These are phyloP conservation scores for Coccyzus lansbergi DNA, from an alignment of 2,797 vertebrate species.

Conservation along the genomic window DNA sequence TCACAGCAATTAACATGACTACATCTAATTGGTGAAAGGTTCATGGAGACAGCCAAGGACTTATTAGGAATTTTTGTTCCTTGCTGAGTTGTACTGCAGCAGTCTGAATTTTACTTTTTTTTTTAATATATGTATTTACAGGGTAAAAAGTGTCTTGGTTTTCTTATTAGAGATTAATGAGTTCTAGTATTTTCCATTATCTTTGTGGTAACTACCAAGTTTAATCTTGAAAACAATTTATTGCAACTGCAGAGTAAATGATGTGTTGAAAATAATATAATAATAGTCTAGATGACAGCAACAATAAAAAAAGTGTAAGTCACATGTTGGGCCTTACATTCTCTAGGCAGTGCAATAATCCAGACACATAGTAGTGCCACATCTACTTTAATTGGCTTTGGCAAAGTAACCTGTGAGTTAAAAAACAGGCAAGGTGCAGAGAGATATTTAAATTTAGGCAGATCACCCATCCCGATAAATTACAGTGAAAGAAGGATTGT, in stretches of 20 bases:
- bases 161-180: constrained; percentile 56
- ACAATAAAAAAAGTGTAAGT: constrained; percentile 21
- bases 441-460: constrained; percentile 4
- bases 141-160: neutral
- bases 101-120: neutral
- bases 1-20: constrained; percentile 58
- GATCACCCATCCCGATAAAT: neutral
- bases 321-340: neutral
- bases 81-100: constrained; percentile 18
- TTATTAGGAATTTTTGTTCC: constrained; percentile 34
- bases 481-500: neutral
- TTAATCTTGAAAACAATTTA: constrained; percentile 76
- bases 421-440: constrained; percentile 29
- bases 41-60: constrained; percentile 23
- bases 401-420: constrained; percentile 21
- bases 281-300: constrained; percentile 39
- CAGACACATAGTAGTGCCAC: neutral
- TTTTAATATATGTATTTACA: constrained; percentile 34
- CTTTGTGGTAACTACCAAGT: constrained; percentile 63
- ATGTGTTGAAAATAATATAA: constrained; percentile 74
- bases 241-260: constrained; percentile 74
- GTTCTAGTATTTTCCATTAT: constrained; percentile 66
- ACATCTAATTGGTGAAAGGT: constrained; percentile 62
- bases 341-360: constrained; percentile 1
- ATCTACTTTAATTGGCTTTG: constrained; percentile 41